These are phyloP conservation scores for Myotis lucifugus DNA, from an alignment of 2,113 vertebrate species.

Conservation along the genomic window DNA sequence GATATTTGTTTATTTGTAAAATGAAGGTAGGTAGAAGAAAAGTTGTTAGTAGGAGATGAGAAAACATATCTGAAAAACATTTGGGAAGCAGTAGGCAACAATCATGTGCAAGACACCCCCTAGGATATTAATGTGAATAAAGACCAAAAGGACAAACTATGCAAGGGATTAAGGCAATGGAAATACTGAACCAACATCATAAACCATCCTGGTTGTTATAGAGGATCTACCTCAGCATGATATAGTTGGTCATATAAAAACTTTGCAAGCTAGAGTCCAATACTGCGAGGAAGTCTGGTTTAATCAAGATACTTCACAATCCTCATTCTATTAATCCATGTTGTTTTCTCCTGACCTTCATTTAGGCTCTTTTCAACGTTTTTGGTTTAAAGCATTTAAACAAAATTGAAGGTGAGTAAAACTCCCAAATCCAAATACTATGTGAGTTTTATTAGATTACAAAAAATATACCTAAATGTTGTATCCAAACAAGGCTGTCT, in stretches of 20 bases:
- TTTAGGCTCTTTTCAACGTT: background rate
- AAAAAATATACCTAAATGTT: background rate
- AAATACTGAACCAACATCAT: background rate
- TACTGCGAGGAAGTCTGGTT: background rate
- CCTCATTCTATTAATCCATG: background rate
- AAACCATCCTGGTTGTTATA: background rate
- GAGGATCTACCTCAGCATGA: background rate
- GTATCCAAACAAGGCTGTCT: background rate
- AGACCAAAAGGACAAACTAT: background rate
- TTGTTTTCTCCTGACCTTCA: background rate
- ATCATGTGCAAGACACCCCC: background rate
- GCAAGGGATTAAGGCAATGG: background rate
- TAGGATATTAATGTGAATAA: background rate
- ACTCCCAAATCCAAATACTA: background rate
- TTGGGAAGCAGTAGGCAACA: background rate
- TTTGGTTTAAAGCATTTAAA: constrained; percentile 13
- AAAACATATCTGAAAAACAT: background rate
- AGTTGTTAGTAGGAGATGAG: background rate
- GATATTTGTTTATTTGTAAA: background rate
- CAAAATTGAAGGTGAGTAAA: background rate
- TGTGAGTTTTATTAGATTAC: constrained; percentile 14
- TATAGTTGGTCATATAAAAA: background rate
- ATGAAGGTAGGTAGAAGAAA: background rate
- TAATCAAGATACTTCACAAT: background rate
- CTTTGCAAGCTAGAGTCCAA: background rate